Evolutionary conservation across 2,888 invertebrate genomes (phyloP).

Genomic region (Drosophila dives): DNA sequence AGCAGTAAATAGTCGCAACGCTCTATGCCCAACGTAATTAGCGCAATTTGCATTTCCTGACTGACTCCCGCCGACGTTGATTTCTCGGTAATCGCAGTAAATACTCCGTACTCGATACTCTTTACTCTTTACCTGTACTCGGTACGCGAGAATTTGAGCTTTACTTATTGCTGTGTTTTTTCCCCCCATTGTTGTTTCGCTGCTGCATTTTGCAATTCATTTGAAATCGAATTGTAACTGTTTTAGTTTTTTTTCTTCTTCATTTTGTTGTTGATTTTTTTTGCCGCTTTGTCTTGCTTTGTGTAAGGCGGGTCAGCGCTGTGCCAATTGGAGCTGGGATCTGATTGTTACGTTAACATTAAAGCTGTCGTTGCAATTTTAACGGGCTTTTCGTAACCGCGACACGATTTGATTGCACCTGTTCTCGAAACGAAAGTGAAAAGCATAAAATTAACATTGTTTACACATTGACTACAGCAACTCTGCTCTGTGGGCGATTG

Average conservation of each 20-base stretch:
- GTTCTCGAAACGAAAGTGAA: constrained; percentile 75
- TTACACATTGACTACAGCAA: constrained; percentile 16
- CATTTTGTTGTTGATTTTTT: constrained; percentile 11
- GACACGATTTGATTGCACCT: constrained; percentile 53
- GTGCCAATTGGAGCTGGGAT: constrained; percentile 44
- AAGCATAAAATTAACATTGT: constrained; percentile 69
- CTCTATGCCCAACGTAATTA: constrained; percentile 73
- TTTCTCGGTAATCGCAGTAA: constrained; percentile 56
- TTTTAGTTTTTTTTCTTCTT: constrained; percentile 24
- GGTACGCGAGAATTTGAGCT: constrained; percentile 24
- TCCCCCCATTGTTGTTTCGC: constrained; percentile 41
- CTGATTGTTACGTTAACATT: constrained; percentile 24
- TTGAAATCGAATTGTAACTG: constrained; percentile 73
- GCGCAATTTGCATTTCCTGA: constrained; percentile 79
- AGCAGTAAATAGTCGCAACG: constrained; percentile 56
- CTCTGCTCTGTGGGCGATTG: constrained; percentile 35
- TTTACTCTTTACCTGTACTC: constrained; percentile 10
- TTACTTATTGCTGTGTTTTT: constrained; percentile 24
- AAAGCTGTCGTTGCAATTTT: constrained; percentile 57
- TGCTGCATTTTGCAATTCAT: constrained; percentile 69
- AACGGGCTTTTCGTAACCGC: constrained; percentile 71
- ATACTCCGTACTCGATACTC: constrained; percentile 19
- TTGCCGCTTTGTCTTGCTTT: constrained; percentile 25
- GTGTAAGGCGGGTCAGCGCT: constrained; percentile 19
- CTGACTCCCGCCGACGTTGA: constrained; percentile 63